These are phyloP conservation scores for Andrena trimmerana DNA, from an alignment of 2,888 invertebrate genomes.

Conservation along the genomic window DNA sequence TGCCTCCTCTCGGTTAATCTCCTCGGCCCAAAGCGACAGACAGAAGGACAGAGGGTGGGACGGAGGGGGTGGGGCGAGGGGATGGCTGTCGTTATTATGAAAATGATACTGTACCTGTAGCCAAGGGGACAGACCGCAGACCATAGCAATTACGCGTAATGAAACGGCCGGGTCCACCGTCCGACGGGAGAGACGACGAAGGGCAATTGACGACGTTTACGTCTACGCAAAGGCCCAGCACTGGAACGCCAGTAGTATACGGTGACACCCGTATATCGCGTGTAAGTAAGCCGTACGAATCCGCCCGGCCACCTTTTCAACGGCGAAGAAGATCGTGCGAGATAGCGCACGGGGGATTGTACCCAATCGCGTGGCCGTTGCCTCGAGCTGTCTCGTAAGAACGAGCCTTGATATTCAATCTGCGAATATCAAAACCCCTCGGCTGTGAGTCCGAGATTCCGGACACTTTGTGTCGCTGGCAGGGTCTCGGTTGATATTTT, in stretches of 20 bases:
- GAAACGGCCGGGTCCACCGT: constrained; percentile 81
- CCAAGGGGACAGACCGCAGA: constrained; percentile 82
- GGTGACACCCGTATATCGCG: constrained; percentile 74
- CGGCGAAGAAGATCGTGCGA: constrained; percentile 43
- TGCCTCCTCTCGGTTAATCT: constrained; percentile 52
- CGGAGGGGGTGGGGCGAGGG: constrained; percentile 40
- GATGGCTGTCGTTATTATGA: constrained; percentile 81
- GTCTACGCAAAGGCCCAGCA: constrained; percentile 53
- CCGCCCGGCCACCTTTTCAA: constrained; percentile 57
- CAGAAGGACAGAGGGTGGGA: constrained; percentile 22
- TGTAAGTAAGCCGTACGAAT: constrained; percentile 78
- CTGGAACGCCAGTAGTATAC: constrained; percentile 56
- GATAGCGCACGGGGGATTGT: constrained; percentile 35
- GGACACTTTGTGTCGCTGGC: not conserved
- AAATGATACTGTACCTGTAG: constrained; percentile 83
- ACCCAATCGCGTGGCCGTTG: constrained; percentile 26
- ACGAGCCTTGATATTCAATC: constrained; percentile 43
- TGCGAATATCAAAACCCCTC: not conserved
- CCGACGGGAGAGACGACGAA: constrained; percentile 61
- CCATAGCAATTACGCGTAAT: constrained; percentile 84
- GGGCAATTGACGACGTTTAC: constrained; percentile 79
- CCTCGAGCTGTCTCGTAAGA: constrained; percentile 26
- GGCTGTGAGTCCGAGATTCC: not conserved
- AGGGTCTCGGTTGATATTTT: not conserved
- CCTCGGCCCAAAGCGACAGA: constrained; percentile 57